Evolutionary conservation across 2,113 vertebrate species (phyloP).

Genomic region (Pseudonaja textilis): DNA sequence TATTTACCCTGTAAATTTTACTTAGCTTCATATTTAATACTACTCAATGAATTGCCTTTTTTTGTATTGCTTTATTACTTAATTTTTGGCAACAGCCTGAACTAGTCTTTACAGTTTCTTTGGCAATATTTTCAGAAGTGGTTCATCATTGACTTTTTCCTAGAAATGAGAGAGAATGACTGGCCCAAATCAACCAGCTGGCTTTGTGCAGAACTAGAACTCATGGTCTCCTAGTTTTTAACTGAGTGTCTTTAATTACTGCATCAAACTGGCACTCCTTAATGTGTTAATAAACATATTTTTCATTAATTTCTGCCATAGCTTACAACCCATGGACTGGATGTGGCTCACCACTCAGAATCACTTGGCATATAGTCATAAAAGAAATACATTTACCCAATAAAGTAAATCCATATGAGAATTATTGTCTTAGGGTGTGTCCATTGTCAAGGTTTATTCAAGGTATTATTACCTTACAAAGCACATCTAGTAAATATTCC

Average conservation of each 20-base stretch:
- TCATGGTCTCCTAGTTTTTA: neutral
- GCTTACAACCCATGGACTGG: neutral
- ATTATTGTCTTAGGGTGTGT: neutral
- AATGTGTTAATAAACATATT: neutral
- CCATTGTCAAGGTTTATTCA: neutral
- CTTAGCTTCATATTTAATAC: neutral
- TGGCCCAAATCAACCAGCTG: neutral
- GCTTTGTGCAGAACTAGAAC: neutral
- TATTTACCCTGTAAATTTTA: neutral
- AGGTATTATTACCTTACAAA: neutral
- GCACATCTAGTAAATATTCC: neutral
- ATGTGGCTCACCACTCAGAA: neutral
- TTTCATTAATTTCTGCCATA: neutral
- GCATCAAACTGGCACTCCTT: neutral
- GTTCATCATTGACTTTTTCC: neutral
- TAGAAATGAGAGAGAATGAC: neutral
- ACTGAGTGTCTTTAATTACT: neutral
- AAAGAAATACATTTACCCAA: neutral
- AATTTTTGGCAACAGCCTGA: neutral
- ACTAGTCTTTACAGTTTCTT: neutral
- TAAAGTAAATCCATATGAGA: no score
- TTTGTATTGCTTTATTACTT: neutral
- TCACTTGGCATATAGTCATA: neutral
- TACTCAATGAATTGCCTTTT: neutral
- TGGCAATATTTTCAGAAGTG: neutral